Evolutionary conservation across 2,797 vertebrate species (phyloP).

Genomic region (Oreortyx pictus): DNA sequence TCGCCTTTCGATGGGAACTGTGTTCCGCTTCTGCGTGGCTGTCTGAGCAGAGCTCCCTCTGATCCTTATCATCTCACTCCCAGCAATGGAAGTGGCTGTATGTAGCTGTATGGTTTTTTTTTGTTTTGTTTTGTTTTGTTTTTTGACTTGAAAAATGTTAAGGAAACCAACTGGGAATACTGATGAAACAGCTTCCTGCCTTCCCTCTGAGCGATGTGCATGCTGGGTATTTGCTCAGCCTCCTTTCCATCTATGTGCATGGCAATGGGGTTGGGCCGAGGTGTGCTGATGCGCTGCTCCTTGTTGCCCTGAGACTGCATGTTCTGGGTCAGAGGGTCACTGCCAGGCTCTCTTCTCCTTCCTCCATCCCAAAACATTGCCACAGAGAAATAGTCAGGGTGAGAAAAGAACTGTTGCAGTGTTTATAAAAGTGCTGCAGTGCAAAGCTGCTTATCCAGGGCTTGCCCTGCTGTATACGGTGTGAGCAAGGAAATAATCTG

Average conservation of each 20-base stretch:
- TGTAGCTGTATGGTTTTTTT: neutral
- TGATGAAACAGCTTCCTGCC: neutral
- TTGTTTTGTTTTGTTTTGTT: neutral
- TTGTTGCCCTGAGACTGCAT: neutral
- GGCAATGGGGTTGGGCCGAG: neutral
- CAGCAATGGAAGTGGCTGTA: neutral
- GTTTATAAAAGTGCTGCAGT: neutral
- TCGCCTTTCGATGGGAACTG: neutral
- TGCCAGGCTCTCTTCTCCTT: neutral
- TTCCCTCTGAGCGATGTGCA: neutral
- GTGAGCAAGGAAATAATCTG: slow-evolving; percentile 48
- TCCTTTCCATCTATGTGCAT: neutral
- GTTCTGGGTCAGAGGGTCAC: neutral
- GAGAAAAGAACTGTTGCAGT: neutral
- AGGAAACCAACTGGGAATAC: slow-evolving; percentile 23
- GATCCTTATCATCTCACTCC: neutral
- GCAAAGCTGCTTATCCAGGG: neutral
- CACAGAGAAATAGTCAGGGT: neutral
- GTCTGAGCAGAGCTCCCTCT: neutral
- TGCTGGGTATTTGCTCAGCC: neutral
- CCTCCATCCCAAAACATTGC: neutral
- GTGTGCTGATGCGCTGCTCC: too few species aligned
- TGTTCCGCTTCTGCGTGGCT: neutral
- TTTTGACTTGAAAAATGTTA: neutral
- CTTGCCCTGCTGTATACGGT: neutral